Evolutionary conservation across 1,140 invertebrate genomes (phyloP), one percentile per base, ranked within the genome.

Genomic region (Trichomalopsis sarcophagae): DNA sequence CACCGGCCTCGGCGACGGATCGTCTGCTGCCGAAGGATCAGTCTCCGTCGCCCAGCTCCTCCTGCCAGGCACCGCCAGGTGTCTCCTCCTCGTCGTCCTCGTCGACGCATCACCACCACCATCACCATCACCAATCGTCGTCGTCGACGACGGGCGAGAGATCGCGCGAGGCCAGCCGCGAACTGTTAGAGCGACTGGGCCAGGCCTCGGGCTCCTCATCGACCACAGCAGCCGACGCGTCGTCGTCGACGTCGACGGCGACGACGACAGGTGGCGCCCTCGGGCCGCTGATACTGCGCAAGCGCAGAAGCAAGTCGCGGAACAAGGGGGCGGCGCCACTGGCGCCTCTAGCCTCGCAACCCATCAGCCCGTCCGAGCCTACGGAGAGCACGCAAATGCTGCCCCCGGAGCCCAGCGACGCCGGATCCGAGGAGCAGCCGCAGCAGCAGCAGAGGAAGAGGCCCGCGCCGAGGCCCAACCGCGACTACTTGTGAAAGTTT

Each of bases 241-340:
- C 78, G 27, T 2, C 1, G 13, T 30, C 10, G 6, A 11, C 40
- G 9, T 3, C 74, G 47, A 14, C 30, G 9, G 1, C 77, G 17
- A 33, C 40, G 3, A 27, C 62, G 13, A 1, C 50, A 4, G 17
- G 87, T 23, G 89, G 89, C 84, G 94, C 95, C 87, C 93, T 96
- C 81, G 96, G 96, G 21, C 95, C 95, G 50, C 91, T 96, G 68
- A 94, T 96, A 88, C 91, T 96, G 66, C 94, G 95, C 68, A 96
- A 96, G 89, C 93, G 96, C 87, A 93, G 96, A 83, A 96, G 95
- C 88, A 96, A 96, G 93, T 96, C 95, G 87, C 93, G 96, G 68
- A 94, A 94, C 75, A 95, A 95, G 89, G 94, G 94, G 69, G 94
- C 95, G 33, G 95, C 96, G 82, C 95, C 96, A 62, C 93, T 95